Evolutionary conservation across 2,113 vertebrate genomes (phyloP).

Genomic region (Tautogolabrus adspersus): DNA sequence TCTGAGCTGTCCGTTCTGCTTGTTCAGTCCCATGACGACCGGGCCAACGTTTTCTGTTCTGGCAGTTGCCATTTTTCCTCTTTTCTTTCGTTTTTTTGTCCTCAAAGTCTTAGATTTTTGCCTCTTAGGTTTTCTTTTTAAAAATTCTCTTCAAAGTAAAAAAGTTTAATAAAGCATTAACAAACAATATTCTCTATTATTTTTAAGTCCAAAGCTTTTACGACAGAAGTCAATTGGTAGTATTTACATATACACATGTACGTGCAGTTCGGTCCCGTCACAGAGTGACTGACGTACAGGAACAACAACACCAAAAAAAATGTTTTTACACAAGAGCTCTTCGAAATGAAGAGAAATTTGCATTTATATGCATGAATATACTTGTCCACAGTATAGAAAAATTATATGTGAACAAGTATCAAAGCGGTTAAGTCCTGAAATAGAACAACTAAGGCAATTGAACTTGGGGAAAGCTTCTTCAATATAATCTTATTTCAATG

Average conservation of each 20-base stretch:
- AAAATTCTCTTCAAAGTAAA: constrained; percentile 77
- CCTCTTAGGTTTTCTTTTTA: constrained; percentile 68
- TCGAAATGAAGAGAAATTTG: constrained; percentile 86
- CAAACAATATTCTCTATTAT: constrained; percentile 78
- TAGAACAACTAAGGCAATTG: constrained; percentile 83
- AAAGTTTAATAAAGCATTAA: constrained; percentile 79
- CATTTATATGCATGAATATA: constrained; percentile 82
- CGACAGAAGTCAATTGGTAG: constrained; percentile 65
- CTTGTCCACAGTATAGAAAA: constrained; percentile 84
- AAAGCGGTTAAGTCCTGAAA: constrained; percentile 82
- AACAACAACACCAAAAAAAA: constrained; percentile 55
- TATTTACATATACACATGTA: constrained; percentile 83
- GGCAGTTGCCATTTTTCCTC: constrained; percentile 76
- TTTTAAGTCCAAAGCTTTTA: constrained; percentile 68
- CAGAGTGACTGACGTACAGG: constrained; percentile 78
- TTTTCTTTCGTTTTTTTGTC: constrained; percentile 31
- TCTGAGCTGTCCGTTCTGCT: constrained; percentile 84
- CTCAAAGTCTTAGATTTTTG: constrained; percentile 57
- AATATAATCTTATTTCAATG: constrained; percentile 69
- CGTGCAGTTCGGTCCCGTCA: constrained; percentile 78
- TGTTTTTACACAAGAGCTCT: constrained; percentile 79
- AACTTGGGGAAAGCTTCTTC: constrained; percentile 71
- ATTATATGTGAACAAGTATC: constrained; percentile 83
- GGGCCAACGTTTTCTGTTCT: constrained; percentile 81
- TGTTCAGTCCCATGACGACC: constrained; percentile 81